Base-by-base conservation (phyloP, 2,797 vertebrate species). In the Hephaestus fuliginosus region DNA sequence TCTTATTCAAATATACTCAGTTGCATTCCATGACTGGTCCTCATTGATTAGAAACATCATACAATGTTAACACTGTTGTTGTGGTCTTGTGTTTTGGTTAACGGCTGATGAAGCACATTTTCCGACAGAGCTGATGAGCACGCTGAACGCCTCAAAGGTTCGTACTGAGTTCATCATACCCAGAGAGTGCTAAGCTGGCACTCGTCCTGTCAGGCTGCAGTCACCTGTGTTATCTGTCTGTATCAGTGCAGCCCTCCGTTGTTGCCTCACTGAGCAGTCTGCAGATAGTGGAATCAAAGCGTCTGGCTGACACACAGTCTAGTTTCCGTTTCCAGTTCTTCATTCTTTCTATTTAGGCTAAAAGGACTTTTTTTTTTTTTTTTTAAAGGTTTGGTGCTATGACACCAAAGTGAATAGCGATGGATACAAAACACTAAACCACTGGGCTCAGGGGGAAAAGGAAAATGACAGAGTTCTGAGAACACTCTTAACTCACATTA, bases 181-280 rank as follows among this genome's bases (percentile, higher is more conserved):
- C 43, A 14, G 62, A 1, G 30, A 22, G 56, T 0, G 0, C 11
- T 22, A 9, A 44, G 28, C 18, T 76, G 41, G 53, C 63, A 61
- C 30, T 12, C 43, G 18, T 74, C 43, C 81, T 52, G 20, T 77
- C 76, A 22, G 0, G n/a, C 78, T 44, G 74, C 83, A 66, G 75
- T 76, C 76, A 82, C 78, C 77, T 72, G 67, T 49, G 41, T 78
- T 74, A 87, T 86, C 70, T 52, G 83, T 76, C 74, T 82, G 74
- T 20, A 74, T 85, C 84, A 77, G 67, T 1, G 10, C 68, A 80
- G 63, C 39, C 28, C 66, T 52, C 56, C 60, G 63, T 36, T 70
- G 62, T 30, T 60, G 39, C 64, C 74, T 89, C 83, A 89, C 70
- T 14, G 66, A 86, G 76, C 68, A 74, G 61, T 72, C 78, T 85